Percentiles rank a stretch among this genome's conserved stretches.
Evolutionary conservation across 1,140 invertebrate genomes (phyloP).

Genomic region (Hormaphis cornu): DNA sequence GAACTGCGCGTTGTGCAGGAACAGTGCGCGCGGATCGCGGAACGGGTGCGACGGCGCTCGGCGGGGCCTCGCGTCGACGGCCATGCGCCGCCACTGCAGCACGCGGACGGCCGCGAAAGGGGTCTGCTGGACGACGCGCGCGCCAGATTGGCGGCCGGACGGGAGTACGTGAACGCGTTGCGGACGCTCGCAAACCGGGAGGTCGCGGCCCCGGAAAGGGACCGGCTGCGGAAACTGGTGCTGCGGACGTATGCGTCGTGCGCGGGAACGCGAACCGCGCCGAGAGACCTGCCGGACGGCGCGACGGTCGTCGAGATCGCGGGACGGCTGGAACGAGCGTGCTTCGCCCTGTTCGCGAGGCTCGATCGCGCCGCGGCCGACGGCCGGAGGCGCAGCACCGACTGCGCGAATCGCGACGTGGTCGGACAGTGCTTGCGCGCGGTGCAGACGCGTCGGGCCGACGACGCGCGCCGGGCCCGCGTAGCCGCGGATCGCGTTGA

Average conservation of each 20-base stretch:
- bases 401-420: not conserved
- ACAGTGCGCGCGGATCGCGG: conserved; percentile 1
- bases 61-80: not conserved
- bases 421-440: not conserved
- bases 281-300: not conserved
- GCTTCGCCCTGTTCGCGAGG: not conserved
- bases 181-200: not conserved
- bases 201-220: no score
- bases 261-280: not conserved
- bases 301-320: not conserved
- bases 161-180: not conserved
- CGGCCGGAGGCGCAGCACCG: not conserved
- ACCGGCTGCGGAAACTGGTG: not conserved
- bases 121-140: not conserved
- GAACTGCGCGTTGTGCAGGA: not conserved
- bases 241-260: not conserved
- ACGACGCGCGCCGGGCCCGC: not conserved
- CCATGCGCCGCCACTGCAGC: not conserved
- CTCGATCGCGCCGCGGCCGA: not conserved
- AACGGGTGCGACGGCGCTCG: not conserved
- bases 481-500: not conserved
- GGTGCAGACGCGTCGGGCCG: not conserved
- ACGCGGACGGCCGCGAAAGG: not conserved
- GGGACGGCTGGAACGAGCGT: not conserved
- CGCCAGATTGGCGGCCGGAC: not conserved